Evolutionary conservation across 2,888 invertebrate genomes (phyloP).

Genomic region (Epinotia ramella): DNA sequence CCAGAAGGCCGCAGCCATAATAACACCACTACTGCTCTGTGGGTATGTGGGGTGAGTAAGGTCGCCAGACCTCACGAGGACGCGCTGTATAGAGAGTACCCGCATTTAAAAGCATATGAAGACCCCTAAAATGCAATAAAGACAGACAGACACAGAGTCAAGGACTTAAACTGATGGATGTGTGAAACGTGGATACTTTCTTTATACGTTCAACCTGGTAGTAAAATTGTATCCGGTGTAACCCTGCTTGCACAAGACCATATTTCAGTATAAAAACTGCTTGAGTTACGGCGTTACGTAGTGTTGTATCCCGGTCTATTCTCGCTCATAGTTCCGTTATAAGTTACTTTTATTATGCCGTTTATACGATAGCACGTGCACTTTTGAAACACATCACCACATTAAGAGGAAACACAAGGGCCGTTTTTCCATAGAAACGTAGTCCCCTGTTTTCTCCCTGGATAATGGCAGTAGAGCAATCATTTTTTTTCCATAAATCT

Average conservation of each 20-base stretch:
- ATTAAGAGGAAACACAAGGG: too few relatives aligned
- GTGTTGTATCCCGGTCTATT: slow-evolving; percentile 25
- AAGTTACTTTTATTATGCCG: slow-evolving; percentile 35
- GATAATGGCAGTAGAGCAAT: too few relatives aligned
- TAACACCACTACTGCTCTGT: too few relatives aligned
- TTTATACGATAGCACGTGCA: slow-evolving; percentile 6
- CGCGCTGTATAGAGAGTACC: too few relatives aligned
- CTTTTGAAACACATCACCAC: neutral
- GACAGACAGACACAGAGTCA: neutral
- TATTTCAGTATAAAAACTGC: neutral
- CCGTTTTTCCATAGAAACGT: too few relatives aligned
- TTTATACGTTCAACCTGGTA: slow-evolving; percentile 24
- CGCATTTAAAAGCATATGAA: too few relatives aligned
- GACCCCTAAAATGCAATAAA: neutral
- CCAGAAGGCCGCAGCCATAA: too few relatives aligned
- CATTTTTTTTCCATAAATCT: too few relatives aligned
- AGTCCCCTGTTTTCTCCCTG: too few relatives aligned
- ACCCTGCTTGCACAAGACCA: neutral
- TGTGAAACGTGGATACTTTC: slow-evolving; percentile 4
- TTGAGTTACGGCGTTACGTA: neutral
- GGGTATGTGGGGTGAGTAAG: too few relatives aligned
- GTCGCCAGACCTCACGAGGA: too few relatives aligned
- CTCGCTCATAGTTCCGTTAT: slow-evolving; percentile 21
- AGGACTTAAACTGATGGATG: slow-evolving; percentile 8
- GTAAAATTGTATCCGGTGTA: slow-evolving; percentile 13